Percentiles rank a stretch among this genome's conserved stretches.
Conservation (phyloP, 2,113 vertebrate species). For the Phalacrocorax brasilianus region DNA sequence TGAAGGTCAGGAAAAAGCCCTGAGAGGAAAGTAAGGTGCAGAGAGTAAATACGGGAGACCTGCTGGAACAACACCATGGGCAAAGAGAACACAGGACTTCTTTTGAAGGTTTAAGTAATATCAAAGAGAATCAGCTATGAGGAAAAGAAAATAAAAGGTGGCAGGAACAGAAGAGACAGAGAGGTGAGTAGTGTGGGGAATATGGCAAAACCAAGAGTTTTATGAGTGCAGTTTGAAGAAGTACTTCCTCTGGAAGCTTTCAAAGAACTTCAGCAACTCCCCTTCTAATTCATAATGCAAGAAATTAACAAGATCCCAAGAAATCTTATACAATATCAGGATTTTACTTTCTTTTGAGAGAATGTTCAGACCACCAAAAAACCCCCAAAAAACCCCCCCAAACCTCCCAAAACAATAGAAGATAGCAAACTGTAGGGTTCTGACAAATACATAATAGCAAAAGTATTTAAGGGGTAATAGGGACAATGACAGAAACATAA, state of each 20-base stretch:
- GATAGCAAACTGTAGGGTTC: neutral
- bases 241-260: neutral
- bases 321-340: neutral
- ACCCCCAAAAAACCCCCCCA: too few species aligned
- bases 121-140: neutral
- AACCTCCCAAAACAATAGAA: neutral
- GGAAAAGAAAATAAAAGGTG: neutral
- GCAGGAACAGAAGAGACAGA: neutral
- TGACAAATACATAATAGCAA: neutral
- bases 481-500: neutral
- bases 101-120: neutral
- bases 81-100: neutral
- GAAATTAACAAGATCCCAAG: neutral
- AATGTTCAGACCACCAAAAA: neutral
- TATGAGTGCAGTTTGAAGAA: neutral
- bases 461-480: neutral
- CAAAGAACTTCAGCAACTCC: neutral
- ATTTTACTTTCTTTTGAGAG: neutral
- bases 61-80: neutral
- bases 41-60: neutral
- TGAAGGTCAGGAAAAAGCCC: neutral
- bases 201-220: neutral
- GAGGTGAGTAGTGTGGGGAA: neutral
- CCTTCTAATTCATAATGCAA: neutral
- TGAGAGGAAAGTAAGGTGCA: neutral